These are phyloP conservation scores for Choristoneura fumiferana DNA, from an alignment of 1,140 invertebrate genomes.

Conservation along the genomic window DNA sequence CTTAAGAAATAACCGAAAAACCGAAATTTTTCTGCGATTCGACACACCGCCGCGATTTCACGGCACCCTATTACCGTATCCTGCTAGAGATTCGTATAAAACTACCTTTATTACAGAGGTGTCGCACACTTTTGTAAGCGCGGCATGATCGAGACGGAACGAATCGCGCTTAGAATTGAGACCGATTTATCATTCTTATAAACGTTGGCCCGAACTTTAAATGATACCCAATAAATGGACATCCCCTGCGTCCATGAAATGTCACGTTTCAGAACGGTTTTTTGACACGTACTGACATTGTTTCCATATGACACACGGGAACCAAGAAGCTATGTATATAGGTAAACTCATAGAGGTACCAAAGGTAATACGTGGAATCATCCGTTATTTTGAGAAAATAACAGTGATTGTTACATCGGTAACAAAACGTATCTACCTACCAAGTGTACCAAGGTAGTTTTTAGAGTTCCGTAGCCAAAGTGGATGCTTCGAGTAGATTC, in stretches of 20 bases:
- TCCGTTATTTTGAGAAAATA: too few relatives aligned
- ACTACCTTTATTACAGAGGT: slow-evolving; percentile 35
- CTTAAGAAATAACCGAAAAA: slow-evolving; percentile 78
- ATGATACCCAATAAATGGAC: slow-evolving; percentile 61
- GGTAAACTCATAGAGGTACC: too few relatives aligned
- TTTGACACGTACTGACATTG: slow-evolving; percentile 48
- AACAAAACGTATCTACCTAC: too few relatives aligned
- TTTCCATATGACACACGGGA: slow-evolving; percentile 3
- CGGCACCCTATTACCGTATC: slow-evolving; percentile 63
- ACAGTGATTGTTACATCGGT: too few relatives aligned
- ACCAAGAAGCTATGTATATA: background rate
- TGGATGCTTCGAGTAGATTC: too few relatives aligned
- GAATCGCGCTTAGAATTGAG: slow-evolving; percentile 64
- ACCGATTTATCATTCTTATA: slow-evolving; percentile 76
- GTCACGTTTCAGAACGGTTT: slow-evolving; percentile 61
- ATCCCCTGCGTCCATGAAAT: slow-evolving; percentile 55
- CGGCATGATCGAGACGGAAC: slow-evolving; percentile 59
- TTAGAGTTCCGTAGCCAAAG: too few relatives aligned
- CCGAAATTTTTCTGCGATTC: slow-evolving; percentile 77
- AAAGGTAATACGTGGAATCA: too few relatives aligned
- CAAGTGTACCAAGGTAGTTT: too few relatives aligned
- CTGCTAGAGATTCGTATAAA: slow-evolving; percentile 29
- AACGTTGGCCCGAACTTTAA: slow-evolving; percentile 53
- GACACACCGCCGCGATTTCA: slow-evolving; percentile 65
- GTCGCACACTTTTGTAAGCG: slow-evolving; percentile 54